Base-by-base conservation (phyloP, 2,113 vertebrate species). In the Heptranchias perlo region DNA sequence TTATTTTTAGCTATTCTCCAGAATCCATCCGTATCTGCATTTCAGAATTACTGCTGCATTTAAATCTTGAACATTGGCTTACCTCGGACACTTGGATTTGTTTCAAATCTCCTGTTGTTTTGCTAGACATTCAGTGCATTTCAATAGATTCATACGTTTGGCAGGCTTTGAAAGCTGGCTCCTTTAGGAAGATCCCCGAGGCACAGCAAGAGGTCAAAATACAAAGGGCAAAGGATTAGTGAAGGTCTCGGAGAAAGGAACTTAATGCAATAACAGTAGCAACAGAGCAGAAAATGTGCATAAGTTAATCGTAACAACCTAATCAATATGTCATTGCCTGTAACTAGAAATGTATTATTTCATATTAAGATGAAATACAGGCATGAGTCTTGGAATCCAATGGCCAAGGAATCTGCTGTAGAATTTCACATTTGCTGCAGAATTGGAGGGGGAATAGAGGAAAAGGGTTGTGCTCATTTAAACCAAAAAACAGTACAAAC, bases 41-140 rank as follows among this genome's bases (percentile, higher is more conserved):
- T 95, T 95, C 65, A 49, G 93, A 69, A 31, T 49, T 49, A 35
- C 8, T 52, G 64, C 39, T 73, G 21, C 11, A 28, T 5, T 73
- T 69, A 31, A 47, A 95, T 52, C 3, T 49, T 44, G 35, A 64
- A 7, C 4, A 82, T 47, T 69, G 16, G 7, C 96, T 96, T 97
- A 97, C 97, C 96, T 97, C 87, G 44, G 96, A 96, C 96, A 35
- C 84, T 28, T 96, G 91, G 95, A 95, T 96, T 49, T 89, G 96
- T 96, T 96, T 73, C 93, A 73, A 49, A 96, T 76, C 25, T 96
- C 52, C 54, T 39, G 47, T 82, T 94, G 65, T 2, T 96, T 96
- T 92, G 64, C 21, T 16, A 54, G 96, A 23, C 64, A 47, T 28
- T 16, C 67, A 93, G 96, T 76, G 49, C 35, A 5, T 23, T 95